A percentile compares a stretch with the other conserved stretches of the same genome.
Conservation (phyloP, 2,888 invertebrate genomes). For the Ochropleura plecta region DNA sequence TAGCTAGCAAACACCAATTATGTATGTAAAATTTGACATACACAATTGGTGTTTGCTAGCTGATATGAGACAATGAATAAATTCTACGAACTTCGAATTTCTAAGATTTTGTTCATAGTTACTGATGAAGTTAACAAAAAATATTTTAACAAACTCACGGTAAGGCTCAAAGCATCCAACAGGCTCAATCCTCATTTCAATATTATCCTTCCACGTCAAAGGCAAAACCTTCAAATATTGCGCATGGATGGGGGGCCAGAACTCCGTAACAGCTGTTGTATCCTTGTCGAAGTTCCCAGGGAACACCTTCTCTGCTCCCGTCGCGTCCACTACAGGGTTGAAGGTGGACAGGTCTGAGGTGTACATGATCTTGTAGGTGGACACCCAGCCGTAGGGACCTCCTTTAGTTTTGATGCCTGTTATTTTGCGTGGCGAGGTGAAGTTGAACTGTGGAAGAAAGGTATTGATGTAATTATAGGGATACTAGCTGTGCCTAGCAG, state of each 20-base stretch:
- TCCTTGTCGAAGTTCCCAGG: constrained; percentile 93
- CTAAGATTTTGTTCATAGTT: no score
- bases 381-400: constrained; percentile 93
- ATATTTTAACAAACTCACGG: constrained; percentile 74
- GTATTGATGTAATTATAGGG: no score
- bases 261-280: constrained; percentile 91
- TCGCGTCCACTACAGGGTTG: constrained; percentile 92
- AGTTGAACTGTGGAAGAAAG: constrained; percentile 92
- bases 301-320: constrained; percentile 91
- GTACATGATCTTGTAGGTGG: constrained; percentile 93
- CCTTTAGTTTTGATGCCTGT: constrained; percentile 95
- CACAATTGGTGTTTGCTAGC: no score
- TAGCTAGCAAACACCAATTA: no score
- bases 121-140: no score
- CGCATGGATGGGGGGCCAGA: constrained; percentile 93
- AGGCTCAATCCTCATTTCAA: constrained; percentile 94
- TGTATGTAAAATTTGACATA: no score
- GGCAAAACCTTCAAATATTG: constrained; percentile 94
- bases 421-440: constrained; percentile 93
- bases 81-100: no score
- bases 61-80: no score
- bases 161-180: constrained; percentile 95
- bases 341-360: constrained; percentile 93
- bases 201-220: constrained; percentile 92
- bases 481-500: no score